Percentiles rank a stretch among this genome's conserved stretches.
Conservation (phyloP, 2,888 invertebrate genomes). For the Leptopilina drosophilae region DNA sequence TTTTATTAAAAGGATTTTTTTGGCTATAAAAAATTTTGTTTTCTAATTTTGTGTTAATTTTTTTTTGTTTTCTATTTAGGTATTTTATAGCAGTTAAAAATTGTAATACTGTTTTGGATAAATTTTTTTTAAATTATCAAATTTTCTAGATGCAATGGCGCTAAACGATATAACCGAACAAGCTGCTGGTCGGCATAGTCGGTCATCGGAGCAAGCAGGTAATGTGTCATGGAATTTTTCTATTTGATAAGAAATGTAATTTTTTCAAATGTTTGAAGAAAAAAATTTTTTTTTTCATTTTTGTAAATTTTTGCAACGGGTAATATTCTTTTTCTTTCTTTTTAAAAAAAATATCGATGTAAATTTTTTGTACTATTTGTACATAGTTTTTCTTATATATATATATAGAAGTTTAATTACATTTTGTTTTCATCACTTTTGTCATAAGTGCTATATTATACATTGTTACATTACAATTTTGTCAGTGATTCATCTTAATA, state of each 20-base stretch:
- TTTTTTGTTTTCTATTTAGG: too few species aligned
- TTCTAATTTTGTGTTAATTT: too few species aligned
- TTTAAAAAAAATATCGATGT: neutral
- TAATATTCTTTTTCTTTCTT: slow-evolving; percentile 24
- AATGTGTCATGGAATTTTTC: slow-evolving; percentile 70
- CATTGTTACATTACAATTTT: neutral
- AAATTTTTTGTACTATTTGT: slow-evolving; percentile 45
- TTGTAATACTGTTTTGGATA: neutral
- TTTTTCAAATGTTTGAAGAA: neutral
- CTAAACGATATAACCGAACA: slow-evolving; percentile 97
- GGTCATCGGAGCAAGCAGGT: slow-evolving; percentile 93
- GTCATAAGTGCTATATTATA: slow-evolving; percentile 2
- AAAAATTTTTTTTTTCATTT: slow-evolving; percentile 40
- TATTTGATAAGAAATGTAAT: neutral
- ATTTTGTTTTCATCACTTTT: slow-evolving; percentile 10
- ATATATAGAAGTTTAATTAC: neutral
- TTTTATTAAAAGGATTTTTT: neutral
- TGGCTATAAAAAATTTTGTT: too few species aligned
- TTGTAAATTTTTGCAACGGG: slow-evolving; percentile 44
- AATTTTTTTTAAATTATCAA: too few species aligned
- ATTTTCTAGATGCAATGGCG: slow-evolving; percentile 94
- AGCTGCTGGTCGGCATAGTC: slow-evolving; percentile 92
- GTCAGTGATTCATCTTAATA: slow-evolving; percentile 8
- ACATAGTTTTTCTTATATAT: slow-evolving; percentile 13
- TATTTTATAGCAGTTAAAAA: too few species aligned